Conservation (phyloP, 2,113 vertebrate species). For the Notothenia rossii region DNA sequence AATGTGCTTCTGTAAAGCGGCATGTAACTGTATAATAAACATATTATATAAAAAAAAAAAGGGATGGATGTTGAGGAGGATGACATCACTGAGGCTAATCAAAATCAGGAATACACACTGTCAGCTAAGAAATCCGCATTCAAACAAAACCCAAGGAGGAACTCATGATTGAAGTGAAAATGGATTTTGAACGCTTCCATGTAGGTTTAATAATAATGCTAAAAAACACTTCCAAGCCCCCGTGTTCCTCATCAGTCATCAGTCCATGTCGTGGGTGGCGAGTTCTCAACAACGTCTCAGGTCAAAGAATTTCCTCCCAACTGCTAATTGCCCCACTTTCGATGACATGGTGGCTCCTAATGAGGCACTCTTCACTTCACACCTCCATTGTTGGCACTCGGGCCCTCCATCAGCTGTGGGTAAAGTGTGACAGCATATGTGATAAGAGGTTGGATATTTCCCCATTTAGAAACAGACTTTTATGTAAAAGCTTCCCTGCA, state of each 20-base stretch:
- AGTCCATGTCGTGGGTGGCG: conserved; percentile 22
- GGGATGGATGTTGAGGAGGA: background rate
- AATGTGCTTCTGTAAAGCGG: too few species aligned
- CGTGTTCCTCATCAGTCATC: conserved; percentile 38
- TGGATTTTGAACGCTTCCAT: background rate
- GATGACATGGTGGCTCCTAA: conserved; percentile 44
- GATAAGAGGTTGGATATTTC: background rate
- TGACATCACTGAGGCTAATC: background rate
- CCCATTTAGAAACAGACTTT: too few species aligned
- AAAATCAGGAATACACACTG: background rate
- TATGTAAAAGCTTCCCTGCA: too few species aligned
- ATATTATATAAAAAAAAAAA: too few species aligned
- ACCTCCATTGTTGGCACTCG: conserved; percentile 29
- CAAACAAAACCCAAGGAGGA: background rate
- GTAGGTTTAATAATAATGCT: conserved; percentile 9
- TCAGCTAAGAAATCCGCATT: background rate
- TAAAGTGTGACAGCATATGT: background rate
- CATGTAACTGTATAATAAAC: too few species aligned
- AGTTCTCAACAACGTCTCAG: conserved; percentile 31
- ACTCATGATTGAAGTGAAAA: background rate
- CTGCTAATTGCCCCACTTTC: conserved; percentile 53
- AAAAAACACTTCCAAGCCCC: conserved; percentile 4
- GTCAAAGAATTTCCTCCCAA: conserved; percentile 20
- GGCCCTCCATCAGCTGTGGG: background rate
- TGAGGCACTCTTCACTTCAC: conserved; percentile 38